Percentiles rank a stretch among this genome's conserved stretches.
phyloP scores from a whole-genome alignment of 2,797 vertebrate genomes.

The Alfaro cultratus region DNA sequence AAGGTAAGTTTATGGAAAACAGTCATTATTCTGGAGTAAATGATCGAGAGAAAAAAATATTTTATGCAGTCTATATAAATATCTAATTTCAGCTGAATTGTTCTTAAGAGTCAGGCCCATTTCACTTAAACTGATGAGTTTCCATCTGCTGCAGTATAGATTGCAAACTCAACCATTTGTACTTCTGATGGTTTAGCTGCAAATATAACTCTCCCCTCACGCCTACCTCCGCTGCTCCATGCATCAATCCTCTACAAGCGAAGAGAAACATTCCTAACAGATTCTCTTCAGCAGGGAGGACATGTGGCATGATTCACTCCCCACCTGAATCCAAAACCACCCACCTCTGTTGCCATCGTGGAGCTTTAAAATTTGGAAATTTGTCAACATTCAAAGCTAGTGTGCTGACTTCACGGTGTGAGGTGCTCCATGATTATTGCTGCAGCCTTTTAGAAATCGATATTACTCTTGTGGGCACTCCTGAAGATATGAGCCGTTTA shows the following conservation, averaged over 20 bases:
- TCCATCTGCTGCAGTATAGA: conserved; percentile 3
- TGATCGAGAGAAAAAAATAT: background rate
- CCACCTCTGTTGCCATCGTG: conserved; percentile 25
- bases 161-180: conserved; percentile 25
- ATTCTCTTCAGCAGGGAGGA: conserved; percentile 47
- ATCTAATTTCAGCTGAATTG: background rate
- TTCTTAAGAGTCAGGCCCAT: background rate
- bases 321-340: conserved; percentile 42
- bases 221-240: conserved; percentile 44
- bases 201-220: conserved; percentile 33
- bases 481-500: conserved; percentile 58
- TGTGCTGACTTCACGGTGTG: conserved; percentile 40
- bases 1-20: background rate
- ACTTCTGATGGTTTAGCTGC: conserved; percentile 23
- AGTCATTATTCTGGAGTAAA: background rate
- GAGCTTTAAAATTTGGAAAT: conserved; percentile 42
- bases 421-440: conserved; percentile 35
- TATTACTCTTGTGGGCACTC: conserved; percentile 49
- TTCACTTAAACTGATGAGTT: conserved; percentile 19
- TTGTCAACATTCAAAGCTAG: conserved; percentile 35
- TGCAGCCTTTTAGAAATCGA: conserved; percentile 49
- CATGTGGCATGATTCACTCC: conserved; percentile 56
- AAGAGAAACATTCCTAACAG: conserved; percentile 46
- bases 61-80: background rate
- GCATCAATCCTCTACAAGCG: conserved; percentile 45